phyloP scores from a whole-genome alignment of 1,140 invertebrate species.

The Heliothis subflexa region DNA sequence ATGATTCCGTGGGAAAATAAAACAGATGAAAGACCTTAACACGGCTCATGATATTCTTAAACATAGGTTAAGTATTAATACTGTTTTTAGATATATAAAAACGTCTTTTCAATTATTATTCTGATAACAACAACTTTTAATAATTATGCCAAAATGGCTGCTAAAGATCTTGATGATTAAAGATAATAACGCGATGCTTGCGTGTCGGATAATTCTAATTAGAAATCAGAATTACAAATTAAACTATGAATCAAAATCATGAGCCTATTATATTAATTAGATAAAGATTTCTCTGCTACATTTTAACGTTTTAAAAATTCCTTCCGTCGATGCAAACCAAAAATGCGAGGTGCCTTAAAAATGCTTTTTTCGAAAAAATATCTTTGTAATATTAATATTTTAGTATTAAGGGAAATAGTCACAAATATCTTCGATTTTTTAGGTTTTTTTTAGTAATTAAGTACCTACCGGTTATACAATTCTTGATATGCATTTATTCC shows the following conservation, averaged over 20 bases:
- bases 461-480: slow-evolving; percentile 34
- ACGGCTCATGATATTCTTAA: slow-evolving; percentile 13
- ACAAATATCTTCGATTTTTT: slow-evolving; percentile 45
- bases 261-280: slow-evolving; percentile 37
- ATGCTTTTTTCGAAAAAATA: slow-evolving; percentile 45
- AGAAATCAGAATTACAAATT: background rate
- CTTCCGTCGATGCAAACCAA: slow-evolving; percentile 69
- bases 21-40: slow-evolving; percentile 15
- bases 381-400: slow-evolving; percentile 43
- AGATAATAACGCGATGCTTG: background rate
- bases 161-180: background rate
- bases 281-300: slow-evolving; percentile 37
- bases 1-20: background rate
- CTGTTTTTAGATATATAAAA: background rate
- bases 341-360: slow-evolving; percentile 76
- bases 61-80: background rate
- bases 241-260: slow-evolving; percentile 34
- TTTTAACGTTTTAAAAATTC: slow-evolving; percentile 50
- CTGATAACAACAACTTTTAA: background rate
- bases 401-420: slow-evolving; percentile 50
- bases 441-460: slow-evolving; percentile 35
- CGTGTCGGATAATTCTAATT: slow-evolving; percentile 8
- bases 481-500: slow-evolving; percentile 46
- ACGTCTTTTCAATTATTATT: background rate
- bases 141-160: background rate